Evolutionary conservation across 2,888 invertebrate genomes (phyloP).

Genomic region (Tribolium freemani): DNA sequence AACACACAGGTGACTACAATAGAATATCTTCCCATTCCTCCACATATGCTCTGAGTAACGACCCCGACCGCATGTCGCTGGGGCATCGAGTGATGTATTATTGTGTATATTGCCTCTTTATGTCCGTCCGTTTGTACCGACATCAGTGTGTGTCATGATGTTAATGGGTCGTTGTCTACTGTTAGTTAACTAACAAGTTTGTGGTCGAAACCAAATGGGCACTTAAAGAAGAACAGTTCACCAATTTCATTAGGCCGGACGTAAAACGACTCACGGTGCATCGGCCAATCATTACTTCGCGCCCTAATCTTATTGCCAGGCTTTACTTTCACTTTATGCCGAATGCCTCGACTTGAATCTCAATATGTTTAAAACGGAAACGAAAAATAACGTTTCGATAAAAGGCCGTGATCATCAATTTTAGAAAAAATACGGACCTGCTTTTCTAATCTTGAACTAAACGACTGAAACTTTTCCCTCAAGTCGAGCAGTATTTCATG

Average conservation of each 20-base stretch:
- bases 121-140: conserved; percentile 43
- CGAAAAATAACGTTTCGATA: conserved; percentile 28
- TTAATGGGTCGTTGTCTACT: conserved; percentile 43
- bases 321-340: conserved; percentile 33
- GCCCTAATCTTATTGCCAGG: conserved; percentile 25
- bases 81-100: conserved; percentile 48
- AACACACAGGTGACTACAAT: conserved; percentile 52
- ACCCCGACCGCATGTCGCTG: conserved; percentile 47
- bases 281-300: conserved; percentile 27
- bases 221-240: conserved; percentile 26
- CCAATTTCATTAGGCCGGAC: conserved; percentile 30
- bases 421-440: not conserved
- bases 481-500: not conserved
- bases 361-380: conserved; percentile 28
- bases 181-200: conserved; percentile 43
- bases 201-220: conserved; percentile 34
- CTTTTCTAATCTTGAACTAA: conserved; percentile 12
- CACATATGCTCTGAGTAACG: conserved; percentile 48
- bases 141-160: conserved; percentile 44
- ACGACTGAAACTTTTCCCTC: not conserved
- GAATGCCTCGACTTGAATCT: conserved; percentile 25
- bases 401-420: conserved; percentile 24
- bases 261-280: conserved; percentile 13
- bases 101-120: conserved; percentile 47
- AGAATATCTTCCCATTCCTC: conserved; percentile 42